A percentile compares a stretch with the other conserved stretches of the same genome.
Conservation (phyloP, 2,113 vertebrate genomes). For the Otocyon megalotis region DNA sequence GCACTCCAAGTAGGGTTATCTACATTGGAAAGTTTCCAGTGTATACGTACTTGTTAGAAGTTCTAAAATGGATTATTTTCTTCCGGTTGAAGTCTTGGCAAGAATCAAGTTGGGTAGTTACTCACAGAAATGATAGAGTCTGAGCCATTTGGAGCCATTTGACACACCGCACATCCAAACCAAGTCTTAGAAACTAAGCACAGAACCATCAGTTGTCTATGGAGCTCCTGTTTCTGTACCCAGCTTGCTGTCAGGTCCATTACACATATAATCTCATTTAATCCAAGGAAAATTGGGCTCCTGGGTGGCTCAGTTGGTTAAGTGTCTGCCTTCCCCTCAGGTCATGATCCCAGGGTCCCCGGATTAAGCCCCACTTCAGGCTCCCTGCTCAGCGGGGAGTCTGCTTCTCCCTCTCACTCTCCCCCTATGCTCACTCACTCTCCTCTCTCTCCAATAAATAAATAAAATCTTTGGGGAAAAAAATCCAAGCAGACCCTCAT, state of each 20-base stretch:
- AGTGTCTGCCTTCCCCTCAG: too few species aligned
- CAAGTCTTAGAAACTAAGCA: not conserved
- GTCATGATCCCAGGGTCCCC: too few species aligned
- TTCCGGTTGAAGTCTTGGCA: constrained; percentile 12
- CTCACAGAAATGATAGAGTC: not conserved
- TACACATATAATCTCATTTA: not conserved
- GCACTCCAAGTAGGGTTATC: not conserved
- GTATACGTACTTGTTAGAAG: constrained; percentile 6
- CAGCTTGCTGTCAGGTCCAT: not conserved
- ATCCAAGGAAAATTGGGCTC: not conserved
- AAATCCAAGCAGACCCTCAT: not conserved
- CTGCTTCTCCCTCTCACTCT: too few species aligned
- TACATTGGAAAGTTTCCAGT: not conserved
- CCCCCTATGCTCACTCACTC: too few species aligned
- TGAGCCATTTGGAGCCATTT: not conserved
- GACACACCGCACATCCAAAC: not conserved
- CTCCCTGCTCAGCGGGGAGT: too few species aligned
- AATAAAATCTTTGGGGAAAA: too few species aligned
- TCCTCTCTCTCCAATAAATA: too few species aligned
- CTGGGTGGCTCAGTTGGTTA: too few species aligned
- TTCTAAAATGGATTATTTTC: constrained; percentile 31
- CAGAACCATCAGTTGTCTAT: not conserved
- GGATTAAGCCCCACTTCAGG: too few species aligned
- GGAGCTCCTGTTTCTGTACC: not conserved
- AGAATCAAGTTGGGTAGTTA: not conserved